phyloP scores from a whole-genome alignment of 2,113 vertebrate species.

The Solenodon paradoxus region DNA sequence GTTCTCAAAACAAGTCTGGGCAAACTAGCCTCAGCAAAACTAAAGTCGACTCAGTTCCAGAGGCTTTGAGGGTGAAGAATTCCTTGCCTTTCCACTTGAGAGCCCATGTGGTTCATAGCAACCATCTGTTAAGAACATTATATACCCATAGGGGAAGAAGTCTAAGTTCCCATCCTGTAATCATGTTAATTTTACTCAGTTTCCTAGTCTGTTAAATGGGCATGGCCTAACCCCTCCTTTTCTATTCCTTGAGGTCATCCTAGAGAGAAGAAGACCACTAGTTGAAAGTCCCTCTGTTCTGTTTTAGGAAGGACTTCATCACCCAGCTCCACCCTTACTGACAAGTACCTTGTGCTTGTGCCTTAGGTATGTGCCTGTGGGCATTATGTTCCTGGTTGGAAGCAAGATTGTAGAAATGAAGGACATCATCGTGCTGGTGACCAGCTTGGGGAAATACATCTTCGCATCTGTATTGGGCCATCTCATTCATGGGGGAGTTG shows the following conservation, averaged over 20 bases:
- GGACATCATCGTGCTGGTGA: slow-evolving; percentile 91
- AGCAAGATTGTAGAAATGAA: slow-evolving; percentile 99
- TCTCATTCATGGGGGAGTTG: slow-evolving; percentile 93
- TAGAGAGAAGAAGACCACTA: neutral
- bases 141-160: neutral
- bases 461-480: slow-evolving; percentile 97
- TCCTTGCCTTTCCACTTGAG: neutral
- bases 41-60: neutral
- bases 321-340: neutral
- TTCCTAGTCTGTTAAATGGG: neutral
- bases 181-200: neutral
- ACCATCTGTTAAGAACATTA: neutral
- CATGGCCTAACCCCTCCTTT: neutral
- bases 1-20: slow-evolving; percentile 14
- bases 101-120: neutral
- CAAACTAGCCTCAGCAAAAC: no score
- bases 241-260: neutral
- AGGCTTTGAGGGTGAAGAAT: neutral
- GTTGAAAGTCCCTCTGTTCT: neutral
- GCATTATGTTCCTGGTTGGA: slow-evolving; percentile 97
- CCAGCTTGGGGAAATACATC: slow-evolving; percentile 97
- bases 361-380: slow-evolving; percentile 95
- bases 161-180: neutral
- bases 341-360: neutral
- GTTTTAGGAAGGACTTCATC: neutral